phyloP scores from a whole-genome alignment of 2,888 invertebrate species.

The Ctenicera cuprea region DNA sequence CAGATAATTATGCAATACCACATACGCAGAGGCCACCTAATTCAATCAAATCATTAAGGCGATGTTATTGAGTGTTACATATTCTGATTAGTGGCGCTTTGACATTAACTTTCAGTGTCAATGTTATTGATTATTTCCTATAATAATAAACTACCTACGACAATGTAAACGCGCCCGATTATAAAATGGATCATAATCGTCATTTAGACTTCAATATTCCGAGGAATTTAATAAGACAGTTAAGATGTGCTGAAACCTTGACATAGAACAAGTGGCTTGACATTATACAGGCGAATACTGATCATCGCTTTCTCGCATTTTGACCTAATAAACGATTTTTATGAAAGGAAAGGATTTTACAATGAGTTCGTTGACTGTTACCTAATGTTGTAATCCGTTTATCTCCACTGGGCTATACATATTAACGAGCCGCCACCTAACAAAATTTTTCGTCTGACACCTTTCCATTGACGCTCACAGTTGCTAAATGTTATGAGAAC shows the following conservation, averaged over 20 bases:
- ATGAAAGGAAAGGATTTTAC: conserved; percentile 18
- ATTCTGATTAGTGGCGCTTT: no score
- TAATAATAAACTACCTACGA: no score
- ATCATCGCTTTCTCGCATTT: not conserved
- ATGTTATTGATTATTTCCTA: not conserved
- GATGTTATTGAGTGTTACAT: no score
- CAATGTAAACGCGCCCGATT: no score
- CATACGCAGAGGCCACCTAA: not conserved
- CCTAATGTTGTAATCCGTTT: conserved; percentile 51
- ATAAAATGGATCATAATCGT: no score
- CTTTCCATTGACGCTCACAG: no score
- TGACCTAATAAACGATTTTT: conserved; percentile 17
- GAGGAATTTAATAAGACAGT: conserved; percentile 12
- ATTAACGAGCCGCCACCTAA: not conserved
- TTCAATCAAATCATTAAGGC: no score
- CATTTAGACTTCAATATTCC: not conserved
- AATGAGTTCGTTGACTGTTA: conserved; percentile 8
- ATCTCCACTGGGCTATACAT: not conserved
- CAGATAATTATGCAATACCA: not conserved
- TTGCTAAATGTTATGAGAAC: no score
- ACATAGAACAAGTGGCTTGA: conserved; percentile 28
- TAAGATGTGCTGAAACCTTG: conserved; percentile 14
- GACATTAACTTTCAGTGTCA: conserved; percentile 3
- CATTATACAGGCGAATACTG: conserved; percentile 16
- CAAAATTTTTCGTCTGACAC: no score